phyloP scores from a whole-genome alignment of 2,797 vertebrate genomes.

The Hozukius guyotensis region DNA sequence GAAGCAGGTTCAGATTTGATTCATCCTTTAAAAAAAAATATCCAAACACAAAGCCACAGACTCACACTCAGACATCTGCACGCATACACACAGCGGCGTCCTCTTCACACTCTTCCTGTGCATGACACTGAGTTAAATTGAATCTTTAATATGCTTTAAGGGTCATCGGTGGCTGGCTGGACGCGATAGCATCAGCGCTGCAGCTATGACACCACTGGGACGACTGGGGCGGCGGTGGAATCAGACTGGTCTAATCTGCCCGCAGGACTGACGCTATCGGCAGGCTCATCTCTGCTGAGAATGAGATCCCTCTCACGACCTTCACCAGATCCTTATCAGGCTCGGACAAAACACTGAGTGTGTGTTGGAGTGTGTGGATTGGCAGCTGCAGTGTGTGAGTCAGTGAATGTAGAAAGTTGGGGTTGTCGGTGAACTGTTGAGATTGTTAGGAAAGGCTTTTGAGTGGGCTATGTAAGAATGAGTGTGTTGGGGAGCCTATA shows the following conservation, averaged over 20 bases:
- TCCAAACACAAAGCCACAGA: constrained; percentile 8
- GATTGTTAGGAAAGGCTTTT: constrained; percentile 23
- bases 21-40: constrained; percentile 25
- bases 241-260: constrained; percentile 73
- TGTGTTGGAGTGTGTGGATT: constrained; percentile 26
- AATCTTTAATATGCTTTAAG: constrained; percentile 64
- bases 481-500: background rate
- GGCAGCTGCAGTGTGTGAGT: constrained; percentile 2
- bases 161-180: constrained; percentile 67
- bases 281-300: constrained; percentile 75
- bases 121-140: constrained; percentile 48
- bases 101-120: constrained; percentile 20
- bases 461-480: background rate
- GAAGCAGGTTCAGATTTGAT: constrained; percentile 31
- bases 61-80: background rate
- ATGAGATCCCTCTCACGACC: constrained; percentile 81
- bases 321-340: constrained; percentile 79
- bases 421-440: constrained; percentile 22
- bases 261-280: constrained; percentile 72
- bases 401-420: constrained; percentile 15
- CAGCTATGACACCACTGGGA: constrained; percentile 74
- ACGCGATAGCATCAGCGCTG: constrained; percentile 67
- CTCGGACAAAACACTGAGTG: constrained; percentile 45
- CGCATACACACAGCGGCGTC: background rate
- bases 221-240: constrained; percentile 56